Evolutionary conservation across 2,888 invertebrate species (phyloP).

Genomic region (Eudemis profundana): DNA sequence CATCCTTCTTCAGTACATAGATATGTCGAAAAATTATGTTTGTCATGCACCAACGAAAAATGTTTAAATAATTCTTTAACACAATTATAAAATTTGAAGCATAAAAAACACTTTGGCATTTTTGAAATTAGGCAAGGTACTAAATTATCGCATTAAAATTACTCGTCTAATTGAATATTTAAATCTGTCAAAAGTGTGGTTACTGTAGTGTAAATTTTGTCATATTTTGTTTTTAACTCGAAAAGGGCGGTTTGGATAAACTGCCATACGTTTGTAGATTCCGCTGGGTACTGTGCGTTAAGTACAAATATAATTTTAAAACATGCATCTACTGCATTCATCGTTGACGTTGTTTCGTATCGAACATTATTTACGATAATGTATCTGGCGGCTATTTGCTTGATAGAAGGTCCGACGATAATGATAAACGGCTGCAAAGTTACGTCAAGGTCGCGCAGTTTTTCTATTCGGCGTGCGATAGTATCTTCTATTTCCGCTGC

Average conservation of each 20-base stretch:
- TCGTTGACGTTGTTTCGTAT: background rate
- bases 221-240: background rate
- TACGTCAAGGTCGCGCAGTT: background rate
- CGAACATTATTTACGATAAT: conserved; percentile 1
- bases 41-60: conserved; percentile 3
- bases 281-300: conserved; percentile 6
- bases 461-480: background rate
- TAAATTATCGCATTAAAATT: background rate
- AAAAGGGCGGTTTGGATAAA: conserved; percentile 6
- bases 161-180: background rate
- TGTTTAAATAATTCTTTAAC: background rate
- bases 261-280: conserved; percentile 5
- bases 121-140: background rate
- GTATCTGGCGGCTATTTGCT: conserved; percentile 9
- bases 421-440: conserved; percentile 17
- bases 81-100: conserved; percentile 1
- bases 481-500: conserved; percentile 6
- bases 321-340: conserved; percentile 11
- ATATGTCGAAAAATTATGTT: conserved; percentile 29
- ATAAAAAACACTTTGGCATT: conserved; percentile 11
- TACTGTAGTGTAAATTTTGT: conserved; percentile 1
- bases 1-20: conserved; percentile 29
- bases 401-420: background rate
- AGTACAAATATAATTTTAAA: conserved; percentile 10
- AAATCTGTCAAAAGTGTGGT: background rate